Evolutionary conservation across 1,140 invertebrate species (phyloP).

Genomic region (Drosophila neocordata): DNA sequence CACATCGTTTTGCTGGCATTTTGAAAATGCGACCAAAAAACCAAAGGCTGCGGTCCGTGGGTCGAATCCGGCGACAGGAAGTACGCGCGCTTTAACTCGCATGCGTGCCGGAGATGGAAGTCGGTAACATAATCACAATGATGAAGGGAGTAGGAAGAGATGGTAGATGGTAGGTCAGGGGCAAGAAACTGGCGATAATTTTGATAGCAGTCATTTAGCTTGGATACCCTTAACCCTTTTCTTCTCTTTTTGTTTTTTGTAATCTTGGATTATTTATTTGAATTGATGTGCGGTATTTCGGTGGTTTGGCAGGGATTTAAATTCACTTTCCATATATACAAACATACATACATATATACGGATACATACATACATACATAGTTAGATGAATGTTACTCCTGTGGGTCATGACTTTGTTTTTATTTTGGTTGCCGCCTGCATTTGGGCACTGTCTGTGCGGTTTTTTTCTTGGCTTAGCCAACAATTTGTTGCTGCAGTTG

Average conservation of each 20-base stretch:
- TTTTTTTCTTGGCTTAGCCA: constrained; percentile 5
- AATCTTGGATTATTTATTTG: constrained; percentile 78
- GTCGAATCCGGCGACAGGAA: constrained; percentile 52
- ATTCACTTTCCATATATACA: constrained; percentile 8
- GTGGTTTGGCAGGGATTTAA: constrained; percentile 48
- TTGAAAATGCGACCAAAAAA: constrained; percentile 49
- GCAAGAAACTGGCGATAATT: constrained; percentile 62
- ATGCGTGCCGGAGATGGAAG: constrained; percentile 51
- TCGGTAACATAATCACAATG: constrained; percentile 11
- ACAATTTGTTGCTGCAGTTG: constrained; percentile 17
- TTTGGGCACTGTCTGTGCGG: constrained; percentile 5
- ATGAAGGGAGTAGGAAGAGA: neutral
- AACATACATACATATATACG: neutral
- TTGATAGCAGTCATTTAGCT: constrained; percentile 72
- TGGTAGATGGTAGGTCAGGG: neutral
- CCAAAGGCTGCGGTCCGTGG: constrained; percentile 51
- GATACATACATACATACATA: neutral
- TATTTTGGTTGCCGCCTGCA: neutral
- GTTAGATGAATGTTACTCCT: neutral
- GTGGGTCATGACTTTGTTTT: neutral
- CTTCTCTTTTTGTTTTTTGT: constrained; percentile 56
- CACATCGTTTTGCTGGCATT: constrained; percentile 10
- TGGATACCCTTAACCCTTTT: constrained; percentile 9
- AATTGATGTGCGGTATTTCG: constrained; percentile 68
- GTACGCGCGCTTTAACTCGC: constrained; percentile 67